phyloP scores from a whole-genome alignment of 37 sponge, comb jelly and placozoan genomes.

The Cladorhizidae sp. region DNA sequence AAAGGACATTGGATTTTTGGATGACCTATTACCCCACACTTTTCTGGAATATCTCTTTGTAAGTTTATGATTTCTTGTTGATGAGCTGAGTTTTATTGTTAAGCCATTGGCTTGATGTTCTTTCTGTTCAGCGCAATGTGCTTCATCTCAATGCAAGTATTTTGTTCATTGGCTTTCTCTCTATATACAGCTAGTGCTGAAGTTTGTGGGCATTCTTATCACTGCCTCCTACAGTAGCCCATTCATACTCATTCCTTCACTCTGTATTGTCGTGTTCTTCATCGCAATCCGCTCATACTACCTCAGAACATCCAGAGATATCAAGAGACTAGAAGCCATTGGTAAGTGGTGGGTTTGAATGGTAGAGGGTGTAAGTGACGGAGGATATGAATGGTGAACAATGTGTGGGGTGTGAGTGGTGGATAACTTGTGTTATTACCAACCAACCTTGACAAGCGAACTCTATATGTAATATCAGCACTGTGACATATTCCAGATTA shows the following conservation, averaged over 20 bases:
- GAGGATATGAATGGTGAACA: too few relatives aligned
- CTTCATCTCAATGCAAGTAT: neutral
- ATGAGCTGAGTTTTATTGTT: too few relatives aligned
- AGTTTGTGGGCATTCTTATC: slow-evolving; percentile 53
- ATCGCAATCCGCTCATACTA: slow-evolving; percentile 59
- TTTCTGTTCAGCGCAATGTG: too few relatives aligned
- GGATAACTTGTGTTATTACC: too few relatives aligned
- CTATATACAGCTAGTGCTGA: slow-evolving; percentile 29
- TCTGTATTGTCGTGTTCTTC: slow-evolving; percentile 37
- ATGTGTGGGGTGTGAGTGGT: too few relatives aligned
- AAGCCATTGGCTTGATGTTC: too few relatives aligned
- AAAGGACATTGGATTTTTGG: slow-evolving; percentile 79
- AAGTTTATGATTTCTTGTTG: neutral
- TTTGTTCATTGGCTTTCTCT: neutral
- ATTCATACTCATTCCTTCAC: slow-evolving; percentile 50
- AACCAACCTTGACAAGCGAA: too few relatives aligned
- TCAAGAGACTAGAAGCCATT: slow-evolving; percentile 83
- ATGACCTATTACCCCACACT: slow-evolving; percentile 66
- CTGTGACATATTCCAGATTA: too few relatives aligned
- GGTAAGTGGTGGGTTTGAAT: slow-evolving; percentile 25
- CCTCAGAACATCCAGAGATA: slow-evolving; percentile 61
- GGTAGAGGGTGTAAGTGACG: too few relatives aligned
- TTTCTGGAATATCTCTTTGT: slow-evolving; percentile 55
- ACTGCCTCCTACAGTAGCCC: slow-evolving; percentile 52
- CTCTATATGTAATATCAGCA: too few relatives aligned